These are phyloP conservation scores for Rhyacophila evoluta DNA, from an alignment of 2,888 invertebrate genomes.

Conservation along the genomic window DNA sequence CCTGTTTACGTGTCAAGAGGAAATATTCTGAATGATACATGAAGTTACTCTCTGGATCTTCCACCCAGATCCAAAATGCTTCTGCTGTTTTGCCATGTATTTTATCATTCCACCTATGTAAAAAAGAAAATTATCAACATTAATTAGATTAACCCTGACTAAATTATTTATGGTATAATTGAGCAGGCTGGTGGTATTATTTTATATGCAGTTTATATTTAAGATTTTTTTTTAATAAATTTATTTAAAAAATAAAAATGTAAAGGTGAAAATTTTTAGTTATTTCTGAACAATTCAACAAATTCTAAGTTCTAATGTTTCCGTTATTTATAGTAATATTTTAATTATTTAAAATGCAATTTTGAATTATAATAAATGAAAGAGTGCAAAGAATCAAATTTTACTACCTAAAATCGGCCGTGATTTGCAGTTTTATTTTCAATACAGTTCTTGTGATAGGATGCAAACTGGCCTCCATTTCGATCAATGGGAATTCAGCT, in stretches of 20 bases:
- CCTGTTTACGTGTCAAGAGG: conserved; percentile 84
- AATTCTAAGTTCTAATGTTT: no score
- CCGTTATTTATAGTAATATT: no score
- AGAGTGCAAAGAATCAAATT: no score
- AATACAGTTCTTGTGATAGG: conserved; percentile 96
- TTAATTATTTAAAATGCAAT: no score
- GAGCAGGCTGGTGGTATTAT: no score
- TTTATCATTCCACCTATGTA: conserved; percentile 87
- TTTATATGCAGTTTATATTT: no score
- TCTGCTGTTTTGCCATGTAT: conserved; percentile 90
- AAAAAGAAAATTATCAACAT: conserved; percentile 42
- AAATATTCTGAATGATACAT: conserved; percentile 98
- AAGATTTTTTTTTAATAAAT: no score
- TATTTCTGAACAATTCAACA: no score
- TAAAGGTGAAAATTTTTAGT: no score
- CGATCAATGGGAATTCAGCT: conserved; percentile 85
- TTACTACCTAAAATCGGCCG: conserved; percentile 73
- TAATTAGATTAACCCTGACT: neutral
- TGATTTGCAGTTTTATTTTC: conserved; percentile 83
- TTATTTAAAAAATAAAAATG: no score
- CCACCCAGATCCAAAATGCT: conserved; percentile 98
- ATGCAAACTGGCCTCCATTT: conserved; percentile 87
- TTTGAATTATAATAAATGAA: no score
- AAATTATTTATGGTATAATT: no score
- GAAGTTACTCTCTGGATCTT: conserved; percentile 92